Evolutionary conservation across 2,797 vertebrate species (phyloP).

Genomic region (Cryptoprocta ferox): DNA sequence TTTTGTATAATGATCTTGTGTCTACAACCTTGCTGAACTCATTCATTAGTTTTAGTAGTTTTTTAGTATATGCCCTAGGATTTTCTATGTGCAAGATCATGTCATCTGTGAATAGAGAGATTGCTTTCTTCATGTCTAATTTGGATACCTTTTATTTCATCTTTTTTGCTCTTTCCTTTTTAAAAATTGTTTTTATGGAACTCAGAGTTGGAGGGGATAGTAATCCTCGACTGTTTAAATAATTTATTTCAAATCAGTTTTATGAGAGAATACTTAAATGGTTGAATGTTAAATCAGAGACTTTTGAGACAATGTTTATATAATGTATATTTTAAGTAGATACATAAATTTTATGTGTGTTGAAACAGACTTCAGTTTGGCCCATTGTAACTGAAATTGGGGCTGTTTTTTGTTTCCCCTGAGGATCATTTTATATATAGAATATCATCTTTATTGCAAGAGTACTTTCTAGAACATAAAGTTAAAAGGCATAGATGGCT

Average conservation of each 20-base stretch:
- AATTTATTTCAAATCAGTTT: neutral
- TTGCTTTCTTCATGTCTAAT: neutral
- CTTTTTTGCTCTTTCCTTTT: neutral
- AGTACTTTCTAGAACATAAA: neutral
- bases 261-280: conserved; percentile 23
- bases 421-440: neutral
- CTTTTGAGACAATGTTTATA: neutral
- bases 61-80: neutral
- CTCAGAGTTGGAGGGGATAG: neutral
- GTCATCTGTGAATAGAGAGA: neutral
- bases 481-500: neutral
- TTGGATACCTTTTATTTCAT: neutral
- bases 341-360: neutral
- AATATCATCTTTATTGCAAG: neutral
- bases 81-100: neutral
- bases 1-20: neutral
- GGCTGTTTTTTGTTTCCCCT: neutral
- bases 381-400: neutral
- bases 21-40: neutral
- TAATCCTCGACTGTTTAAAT: neutral
- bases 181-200: neutral
- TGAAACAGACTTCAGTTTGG: neutral
- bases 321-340: conserved; percentile 33
- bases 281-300: neutral
- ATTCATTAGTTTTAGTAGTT: neutral